Evolutionary conservation across 2,888 invertebrate genomes (phyloP), one percentile per base, ranked within the genome.

Genomic region (Allygus modestus): DNA sequence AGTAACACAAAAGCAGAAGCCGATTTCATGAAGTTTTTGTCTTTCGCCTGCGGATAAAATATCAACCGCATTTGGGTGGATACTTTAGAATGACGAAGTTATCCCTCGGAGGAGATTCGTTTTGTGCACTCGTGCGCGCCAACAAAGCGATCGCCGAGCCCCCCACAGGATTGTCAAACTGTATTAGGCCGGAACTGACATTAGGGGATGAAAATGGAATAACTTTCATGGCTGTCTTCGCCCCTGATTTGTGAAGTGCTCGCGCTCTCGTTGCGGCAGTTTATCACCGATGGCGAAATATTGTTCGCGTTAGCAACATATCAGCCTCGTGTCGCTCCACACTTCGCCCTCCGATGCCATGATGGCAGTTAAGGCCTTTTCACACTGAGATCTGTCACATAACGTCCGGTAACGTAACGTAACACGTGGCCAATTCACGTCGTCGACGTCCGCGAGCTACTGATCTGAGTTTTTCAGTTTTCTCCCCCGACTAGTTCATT

Each of bases 121-220:
- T 77, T 77, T 41, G 77, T 28, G 73, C 77, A 43, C 51, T 77
- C 46, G 77, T 77, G 77, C 77, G 77, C 26, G 26, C 11, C 77
- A 20, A 77, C 77, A 77, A 77, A 77, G 77, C 77, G 77, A 46
- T 20, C 43, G n/a, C 4, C 43, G 4, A 1, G 23, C 41, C 11
- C 41, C 43, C 41, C 41, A 43, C 37, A 77, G 26, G 28, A 77
- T 51, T 77, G 77, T 77, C 77, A 77, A 77, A 77, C 77, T 28
- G 77, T 51, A 37, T 77, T 77, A 77, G 51, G 46, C 77, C 77
- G 77, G 77, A 77, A 77, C 77, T 77, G 77, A 77, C 77, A 77
- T 77, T 77, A 77, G 77, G 77, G 77, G 77, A 46, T 77, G 77
- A 77, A 77, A 77, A 77, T 77, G 77, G 77, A 77, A 77, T 77